Evolutionary conservation across 53 echinoderm and acorn worm species (phyloP).

Genomic region (Arbacia lixula): DNA sequence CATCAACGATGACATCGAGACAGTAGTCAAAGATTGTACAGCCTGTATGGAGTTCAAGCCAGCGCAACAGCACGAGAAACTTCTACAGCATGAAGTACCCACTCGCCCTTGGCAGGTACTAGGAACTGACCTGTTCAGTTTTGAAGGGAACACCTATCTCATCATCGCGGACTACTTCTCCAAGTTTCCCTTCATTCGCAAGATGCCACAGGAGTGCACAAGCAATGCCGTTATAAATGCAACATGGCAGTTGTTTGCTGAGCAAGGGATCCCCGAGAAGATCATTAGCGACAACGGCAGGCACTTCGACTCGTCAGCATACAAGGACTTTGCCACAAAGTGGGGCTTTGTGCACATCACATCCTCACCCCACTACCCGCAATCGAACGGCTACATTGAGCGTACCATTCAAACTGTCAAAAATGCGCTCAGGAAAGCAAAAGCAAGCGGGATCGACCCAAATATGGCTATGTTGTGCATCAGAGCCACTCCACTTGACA

Average conservation of each 20-base stretch:
- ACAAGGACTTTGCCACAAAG: slow-evolving; percentile 46
- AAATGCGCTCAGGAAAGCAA: slow-evolving; percentile 63
- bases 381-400: slow-evolving; percentile 63
- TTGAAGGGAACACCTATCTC: background rate
- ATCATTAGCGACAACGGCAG: slow-evolving; percentile 64
- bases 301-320: slow-evolving; percentile 55
- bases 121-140: slow-evolving; percentile 63
- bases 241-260: slow-evolving; percentile 52
- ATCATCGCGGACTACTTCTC: slow-evolving; percentile 70
- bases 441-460: slow-evolving; percentile 32
- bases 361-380: slow-evolving; percentile 68
- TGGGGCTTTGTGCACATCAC: slow-evolving; percentile 56
- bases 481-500: slow-evolving; percentile 56
- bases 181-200: slow-evolving; percentile 65
- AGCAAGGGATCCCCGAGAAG: slow-evolving; percentile 59
- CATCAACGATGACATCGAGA: slow-evolving; percentile 60
- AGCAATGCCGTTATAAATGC: slow-evolving; percentile 50
- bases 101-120: slow-evolving; percentile 62
- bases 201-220: slow-evolving; percentile 13
- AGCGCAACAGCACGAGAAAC: slow-evolving; percentile 47
- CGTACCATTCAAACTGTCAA: slow-evolving; percentile 64
- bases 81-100: slow-evolving; percentile 47
- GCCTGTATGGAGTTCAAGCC: slow-evolving; percentile 57
- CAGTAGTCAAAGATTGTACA: slow-evolving; percentile 57
- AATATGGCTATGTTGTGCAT: slow-evolving; percentile 48